Evolutionary conservation across 2,888 invertebrate species (phyloP).

Genomic region (Erebia palarica): DNA sequence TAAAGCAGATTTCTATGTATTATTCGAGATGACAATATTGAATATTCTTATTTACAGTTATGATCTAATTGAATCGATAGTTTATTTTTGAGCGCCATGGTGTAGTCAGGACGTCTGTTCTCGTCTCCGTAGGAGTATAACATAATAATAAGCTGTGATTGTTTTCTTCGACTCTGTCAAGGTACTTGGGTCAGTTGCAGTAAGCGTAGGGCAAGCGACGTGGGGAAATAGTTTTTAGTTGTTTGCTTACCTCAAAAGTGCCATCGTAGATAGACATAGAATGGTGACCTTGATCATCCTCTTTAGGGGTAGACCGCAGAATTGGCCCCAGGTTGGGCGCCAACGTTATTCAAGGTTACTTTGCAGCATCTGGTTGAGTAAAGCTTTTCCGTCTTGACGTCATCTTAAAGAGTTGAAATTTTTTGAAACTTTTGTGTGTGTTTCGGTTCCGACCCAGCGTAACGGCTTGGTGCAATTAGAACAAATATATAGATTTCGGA

Average conservation of each 20-base stretch:
- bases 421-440: not conserved
- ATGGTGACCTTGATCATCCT: conserved; percentile 31
- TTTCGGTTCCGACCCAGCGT: conserved; percentile 1
- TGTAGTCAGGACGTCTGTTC: conserved; percentile 32
- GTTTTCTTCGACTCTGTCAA: conserved; percentile 63
- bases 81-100: conserved; percentile 53
- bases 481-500: not conserved
- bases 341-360: conserved; percentile 5
- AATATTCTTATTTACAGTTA: conserved; percentile 79
- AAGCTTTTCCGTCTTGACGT: not conserved
- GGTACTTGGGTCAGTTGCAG: conserved; percentile 53
- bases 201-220: conserved; percentile 29
- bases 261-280: conserved; percentile 66
- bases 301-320: not conserved
- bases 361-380: conserved; percentile 8
- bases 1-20: conserved; percentile 78
- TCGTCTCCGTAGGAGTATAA: conserved; percentile 44
- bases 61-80: conserved; percentile 52
- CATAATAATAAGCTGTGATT: conserved; percentile 64
- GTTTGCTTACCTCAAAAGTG: conserved; percentile 76
- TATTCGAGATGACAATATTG: conserved; percentile 76
- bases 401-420: not conserved
- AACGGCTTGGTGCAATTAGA: not conserved
- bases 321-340: not conserved
- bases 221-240: conserved; percentile 56